Percentiles rank a stretch among this genome's conserved stretches.
phyloP scores from a whole-genome alignment of 1,140 invertebrate genomes.

The Ceratoteleas bidentatus region DNA sequence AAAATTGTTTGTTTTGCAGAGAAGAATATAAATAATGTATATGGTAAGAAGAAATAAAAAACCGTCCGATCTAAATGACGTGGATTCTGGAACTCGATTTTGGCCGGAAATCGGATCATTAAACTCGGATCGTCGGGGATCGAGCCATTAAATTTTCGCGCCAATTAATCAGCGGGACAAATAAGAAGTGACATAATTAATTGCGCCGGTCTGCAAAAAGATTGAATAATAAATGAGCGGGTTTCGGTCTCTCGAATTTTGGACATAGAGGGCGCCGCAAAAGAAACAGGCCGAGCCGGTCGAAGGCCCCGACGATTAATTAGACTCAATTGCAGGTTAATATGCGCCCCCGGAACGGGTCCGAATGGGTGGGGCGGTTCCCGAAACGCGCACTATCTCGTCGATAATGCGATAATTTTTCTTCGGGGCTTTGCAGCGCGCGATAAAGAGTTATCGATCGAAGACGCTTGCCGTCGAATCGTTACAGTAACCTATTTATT shows the following conservation, averaged over 20 bases:
- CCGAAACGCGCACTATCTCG: constrained; percentile 30
- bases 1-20: no score
- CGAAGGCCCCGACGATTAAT: constrained; percentile 30
- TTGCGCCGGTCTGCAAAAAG: constrained; percentile 30
- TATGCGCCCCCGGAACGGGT: constrained; percentile 9
- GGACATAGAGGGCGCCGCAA: constrained; percentile 8
- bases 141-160: neutral
- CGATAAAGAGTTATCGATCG: constrained; percentile 70
- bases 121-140: neutral
- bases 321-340: constrained; percentile 45
- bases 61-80: no score
- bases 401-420: constrained; percentile 38
- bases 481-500: constrained; percentile 66
- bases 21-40: no score
- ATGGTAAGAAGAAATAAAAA: no score
- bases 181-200: constrained; percentile 48
- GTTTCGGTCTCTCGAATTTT: neutral
- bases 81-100: neutral
- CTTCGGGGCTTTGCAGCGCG: constrained; percentile 14
- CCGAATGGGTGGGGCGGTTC: neutral
- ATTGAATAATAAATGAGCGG: constrained; percentile 42
- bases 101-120: neutral
- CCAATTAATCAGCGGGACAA: constrained; percentile 40
- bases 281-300: constrained; percentile 1
- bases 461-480: constrained; percentile 18